Evolutionary conservation across 2,113 vertebrate genomes (phyloP), one percentile per base, ranked within the genome.

Genomic region (Engystomops pustulosus): DNA sequence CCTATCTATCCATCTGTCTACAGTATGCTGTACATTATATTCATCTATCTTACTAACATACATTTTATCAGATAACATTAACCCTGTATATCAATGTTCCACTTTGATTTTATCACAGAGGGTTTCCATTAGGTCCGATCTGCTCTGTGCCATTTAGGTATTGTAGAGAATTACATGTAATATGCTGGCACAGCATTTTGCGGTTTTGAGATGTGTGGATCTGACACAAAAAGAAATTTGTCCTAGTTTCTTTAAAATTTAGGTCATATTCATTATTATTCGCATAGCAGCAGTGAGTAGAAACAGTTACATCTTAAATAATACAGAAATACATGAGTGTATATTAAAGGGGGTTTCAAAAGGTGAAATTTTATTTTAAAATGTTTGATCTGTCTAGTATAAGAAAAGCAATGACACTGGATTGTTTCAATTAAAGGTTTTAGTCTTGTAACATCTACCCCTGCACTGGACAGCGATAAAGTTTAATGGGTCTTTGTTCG

Each of bases 241-340:
- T 60, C 75, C 75, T 78, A 78, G 75, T 15, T 78, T 78, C 75
- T 23, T 41, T 60, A 41, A 78, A 78, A 78, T 41, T 58, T 78
- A 78, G 75, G 75, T 78, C 75, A 78, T 41, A 78, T 78, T 34
- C 27, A 38, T 78, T 78, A 25, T 78, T 41, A 2, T 38, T 7
- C 60, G 51, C 4, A 77, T 14, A 17, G 51, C 11, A 38, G 51
- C 55, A 27, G 41, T 27, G 44, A 74, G 25, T 15, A 58, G 32
- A 60, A 38, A 36, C 20, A 60, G 11, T 25, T 41, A 38, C 20
- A 60, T 60, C 11, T 78, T 78, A 25, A 55, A 58, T 58, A 77
- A 58, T 41, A 38, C 34, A 60, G 11, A 25, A 78, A 25, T 0
- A 14, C 20, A 32, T 11, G 12, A 78, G 32, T 74, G 41, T 27